Percentiles rank a stretch among this genome's conserved stretches.
phyloP scores from a whole-genome alignment of 1,140 invertebrate genomes.

The Chelonus insularis region DNA sequence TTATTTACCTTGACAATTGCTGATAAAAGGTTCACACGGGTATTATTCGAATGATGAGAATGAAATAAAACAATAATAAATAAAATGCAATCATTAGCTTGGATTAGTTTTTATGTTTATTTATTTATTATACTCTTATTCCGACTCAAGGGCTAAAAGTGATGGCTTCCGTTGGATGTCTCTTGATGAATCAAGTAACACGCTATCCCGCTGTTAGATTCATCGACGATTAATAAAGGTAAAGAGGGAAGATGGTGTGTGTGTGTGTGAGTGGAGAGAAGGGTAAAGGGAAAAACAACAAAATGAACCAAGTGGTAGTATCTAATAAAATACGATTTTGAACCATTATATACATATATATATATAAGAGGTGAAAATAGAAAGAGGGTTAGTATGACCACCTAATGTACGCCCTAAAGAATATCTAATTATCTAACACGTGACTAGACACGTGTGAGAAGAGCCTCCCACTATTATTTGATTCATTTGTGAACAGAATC shows the following conservation, averaged over 20 bases:
- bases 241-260: constrained; percentile 18
- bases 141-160: constrained; percentile 28
- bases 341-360: not conserved
- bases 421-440: constrained; percentile 60
- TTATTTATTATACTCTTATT: constrained; percentile 14
- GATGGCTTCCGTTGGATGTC: constrained; percentile 4
- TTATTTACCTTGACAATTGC: too few species aligned
- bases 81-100: too few species aligned
- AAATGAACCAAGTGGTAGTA: constrained; percentile 10
- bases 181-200: constrained; percentile 33
- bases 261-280: constrained; percentile 6
- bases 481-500: constrained; percentile 50
- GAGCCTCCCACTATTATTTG: constrained; percentile 56
- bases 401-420: constrained; percentile 55
- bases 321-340: constrained; percentile 19
- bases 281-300: constrained; percentile 15
- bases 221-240: constrained; percentile 50
- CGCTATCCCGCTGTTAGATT: constrained; percentile 51
- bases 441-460: constrained; percentile 56
- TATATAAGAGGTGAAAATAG: constrained; percentile 3
- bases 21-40: too few species aligned
- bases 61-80: too few species aligned
- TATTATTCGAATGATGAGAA: too few species aligned
- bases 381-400: constrained; percentile 24
- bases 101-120: not conserved